Evolutionary conservation across 2,888 invertebrate genomes (phyloP).

Genomic region (Eucera pruinosa): DNA sequence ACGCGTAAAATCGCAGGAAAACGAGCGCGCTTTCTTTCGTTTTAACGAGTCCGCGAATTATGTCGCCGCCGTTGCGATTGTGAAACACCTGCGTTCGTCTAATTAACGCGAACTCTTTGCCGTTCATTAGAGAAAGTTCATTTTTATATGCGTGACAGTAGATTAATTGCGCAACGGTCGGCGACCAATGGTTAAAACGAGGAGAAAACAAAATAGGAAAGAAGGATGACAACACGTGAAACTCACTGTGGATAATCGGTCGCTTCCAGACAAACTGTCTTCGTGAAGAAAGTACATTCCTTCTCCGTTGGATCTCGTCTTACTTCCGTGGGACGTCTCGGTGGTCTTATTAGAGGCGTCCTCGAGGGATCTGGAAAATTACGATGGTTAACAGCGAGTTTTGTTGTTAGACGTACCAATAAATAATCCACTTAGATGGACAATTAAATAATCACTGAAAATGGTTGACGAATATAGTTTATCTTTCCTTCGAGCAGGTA

Average conservation of each 20-base stretch:
- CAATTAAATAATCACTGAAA: neutral
- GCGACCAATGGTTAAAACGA: constrained; percentile 18
- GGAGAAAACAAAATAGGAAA: neutral
- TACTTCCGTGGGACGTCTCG: constrained; percentile 77
- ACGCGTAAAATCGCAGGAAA: neutral
- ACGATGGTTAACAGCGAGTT: neutral
- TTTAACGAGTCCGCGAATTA: constrained; percentile 36
- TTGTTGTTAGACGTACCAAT: too few relatives aligned
- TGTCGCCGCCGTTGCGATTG: constrained; percentile 29
- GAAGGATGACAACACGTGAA: neutral
- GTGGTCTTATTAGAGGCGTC: constrained; percentile 70
- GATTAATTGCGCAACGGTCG: constrained; percentile 37
- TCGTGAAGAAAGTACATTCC: constrained; percentile 89
- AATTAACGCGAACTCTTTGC: constrained; percentile 21
- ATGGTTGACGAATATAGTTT: too few relatives aligned
- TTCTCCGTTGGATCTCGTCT: constrained; percentile 79
- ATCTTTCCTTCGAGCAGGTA: too few relatives aligned
- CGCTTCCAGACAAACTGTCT: constrained; percentile 89
- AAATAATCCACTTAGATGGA: too few relatives aligned
- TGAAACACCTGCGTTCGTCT: constrained; percentile 4
- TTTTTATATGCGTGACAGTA: neutral
- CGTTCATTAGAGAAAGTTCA: constrained; percentile 33
- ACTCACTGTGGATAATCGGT: constrained; percentile 92
- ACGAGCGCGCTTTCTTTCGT: constrained; percentile 20
- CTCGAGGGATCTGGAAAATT: constrained; percentile 49